Percentiles rank a stretch among this genome's conserved stretches.
Conservation (phyloP, 2,113 vertebrate genomes). For the Oenanthe oenanthe region DNA sequence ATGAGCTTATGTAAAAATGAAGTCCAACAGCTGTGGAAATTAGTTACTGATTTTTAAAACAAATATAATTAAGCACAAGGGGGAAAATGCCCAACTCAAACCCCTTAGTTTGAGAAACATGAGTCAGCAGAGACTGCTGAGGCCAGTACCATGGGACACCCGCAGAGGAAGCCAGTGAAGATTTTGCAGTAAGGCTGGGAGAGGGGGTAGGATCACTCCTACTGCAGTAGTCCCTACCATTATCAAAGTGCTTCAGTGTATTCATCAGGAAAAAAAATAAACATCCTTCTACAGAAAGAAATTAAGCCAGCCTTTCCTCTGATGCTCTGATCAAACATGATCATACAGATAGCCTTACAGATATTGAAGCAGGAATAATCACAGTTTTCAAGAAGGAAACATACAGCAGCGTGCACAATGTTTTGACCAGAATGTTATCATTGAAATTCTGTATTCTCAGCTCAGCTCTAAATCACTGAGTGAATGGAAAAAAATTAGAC, state of each 20-base stretch:
- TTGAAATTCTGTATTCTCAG: neutral
- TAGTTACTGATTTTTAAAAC: constrained; percentile 3
- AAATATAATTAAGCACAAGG: constrained; percentile 11
- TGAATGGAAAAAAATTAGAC: neutral
- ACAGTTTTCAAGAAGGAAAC: neutral
- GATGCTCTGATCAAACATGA: neutral
- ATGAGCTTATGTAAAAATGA: constrained; percentile 3
- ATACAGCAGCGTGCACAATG: neutral
- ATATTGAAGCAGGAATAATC: neutral
- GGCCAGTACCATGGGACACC: neutral
- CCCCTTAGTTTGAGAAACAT: neutral
- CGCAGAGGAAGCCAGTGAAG: neutral
- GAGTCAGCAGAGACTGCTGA: neutral
- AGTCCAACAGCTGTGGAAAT: neutral
- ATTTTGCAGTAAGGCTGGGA: neutral
- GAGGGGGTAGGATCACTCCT: neutral
- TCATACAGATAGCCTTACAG: neutral
- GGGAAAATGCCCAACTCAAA: neutral
- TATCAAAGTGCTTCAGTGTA: neutral
- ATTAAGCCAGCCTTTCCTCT: neutral
- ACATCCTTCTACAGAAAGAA: neutral
- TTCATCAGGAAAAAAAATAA: neutral
- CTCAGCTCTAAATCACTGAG: neutral
- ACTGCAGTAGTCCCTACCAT: neutral
- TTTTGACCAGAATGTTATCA: neutral